Conservation (phyloP, 1,140 invertebrate genomes). For the Drosophila burlai region DNA sequence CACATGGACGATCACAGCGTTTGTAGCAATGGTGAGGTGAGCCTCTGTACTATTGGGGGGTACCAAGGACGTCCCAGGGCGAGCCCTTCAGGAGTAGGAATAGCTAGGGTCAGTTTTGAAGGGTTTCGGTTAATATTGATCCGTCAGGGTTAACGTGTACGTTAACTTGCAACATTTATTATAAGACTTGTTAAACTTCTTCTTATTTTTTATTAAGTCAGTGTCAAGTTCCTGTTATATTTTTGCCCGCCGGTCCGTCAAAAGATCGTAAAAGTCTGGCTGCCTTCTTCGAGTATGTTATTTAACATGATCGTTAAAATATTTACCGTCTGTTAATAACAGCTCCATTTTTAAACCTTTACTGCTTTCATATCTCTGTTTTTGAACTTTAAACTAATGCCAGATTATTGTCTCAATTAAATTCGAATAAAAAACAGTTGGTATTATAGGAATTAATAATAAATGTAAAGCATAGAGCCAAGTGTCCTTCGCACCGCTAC, state of each 20-base stretch:
- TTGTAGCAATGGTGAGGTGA: constrained; percentile 85
- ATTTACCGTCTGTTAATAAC: not conserved
- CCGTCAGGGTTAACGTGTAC: not conserved
- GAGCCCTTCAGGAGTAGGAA: not conserved
- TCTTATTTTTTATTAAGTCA: not conserved
- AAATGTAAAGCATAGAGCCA: not conserved
- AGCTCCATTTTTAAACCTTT: not conserved
- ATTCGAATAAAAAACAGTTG: no score
- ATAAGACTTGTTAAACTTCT: not conserved
- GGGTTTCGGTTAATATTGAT: not conserved
- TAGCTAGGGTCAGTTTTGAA: not conserved
- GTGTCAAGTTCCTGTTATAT: not conserved
- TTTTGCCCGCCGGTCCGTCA: not conserved
- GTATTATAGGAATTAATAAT: not conserved
- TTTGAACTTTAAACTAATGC: not conserved
- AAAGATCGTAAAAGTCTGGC: not conserved
- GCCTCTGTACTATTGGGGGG: constrained; percentile 74
- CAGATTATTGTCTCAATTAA: not conserved
- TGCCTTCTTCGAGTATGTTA: no score
- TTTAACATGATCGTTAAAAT: not conserved
- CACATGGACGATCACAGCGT: constrained; percentile 85
- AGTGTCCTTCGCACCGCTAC: not conserved
- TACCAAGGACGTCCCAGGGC: not conserved
- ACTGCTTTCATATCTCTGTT: not conserved
- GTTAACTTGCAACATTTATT: not conserved